A percentile compares a stretch with the other conserved stretches of the same genome.
Evolutionary conservation across 2,888 invertebrate species (phyloP).

Genomic region (Andrena dorsata): DNA sequence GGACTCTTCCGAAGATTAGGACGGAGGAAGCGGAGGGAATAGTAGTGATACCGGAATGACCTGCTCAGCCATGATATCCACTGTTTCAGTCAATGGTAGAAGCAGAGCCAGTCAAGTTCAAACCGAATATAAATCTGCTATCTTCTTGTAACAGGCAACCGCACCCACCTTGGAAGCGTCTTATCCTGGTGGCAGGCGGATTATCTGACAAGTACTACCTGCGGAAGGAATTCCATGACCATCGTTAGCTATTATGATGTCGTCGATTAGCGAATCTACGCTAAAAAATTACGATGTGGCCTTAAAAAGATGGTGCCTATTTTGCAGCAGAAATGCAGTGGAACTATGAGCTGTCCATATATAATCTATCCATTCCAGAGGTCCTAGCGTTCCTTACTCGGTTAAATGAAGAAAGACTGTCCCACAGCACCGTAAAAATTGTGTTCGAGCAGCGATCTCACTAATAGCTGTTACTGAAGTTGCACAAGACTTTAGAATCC

Average conservation of each 20-base stretch:
- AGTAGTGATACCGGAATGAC: background rate
- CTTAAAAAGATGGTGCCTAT: background rate
- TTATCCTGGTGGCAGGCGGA: no score
- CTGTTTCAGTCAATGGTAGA: background rate
- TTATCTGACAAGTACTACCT: background rate
- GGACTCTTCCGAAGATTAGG: conserved; percentile 16
- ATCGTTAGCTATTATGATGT: no score
- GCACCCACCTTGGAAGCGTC: background rate
- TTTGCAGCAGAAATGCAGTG: background rate
- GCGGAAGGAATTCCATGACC: background rate
- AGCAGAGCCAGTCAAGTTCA: background rate
- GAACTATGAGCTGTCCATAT: no score
- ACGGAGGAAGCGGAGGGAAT: background rate
- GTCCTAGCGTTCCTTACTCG: no score
- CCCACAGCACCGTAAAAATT: background rate
- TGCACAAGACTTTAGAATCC: background rate
- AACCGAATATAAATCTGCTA: background rate
- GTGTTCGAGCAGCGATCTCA: background rate
- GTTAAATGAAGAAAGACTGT: no score
- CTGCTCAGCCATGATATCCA: background rate
- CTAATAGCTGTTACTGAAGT: background rate
- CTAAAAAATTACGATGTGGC: no score
- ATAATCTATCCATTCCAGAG: background rate
- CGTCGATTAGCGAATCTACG: no score
- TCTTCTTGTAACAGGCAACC: background rate